These are phyloP conservation scores for Tichodroma muraria DNA, from an alignment of 2,113 vertebrate species.

Conservation along the genomic window DNA sequence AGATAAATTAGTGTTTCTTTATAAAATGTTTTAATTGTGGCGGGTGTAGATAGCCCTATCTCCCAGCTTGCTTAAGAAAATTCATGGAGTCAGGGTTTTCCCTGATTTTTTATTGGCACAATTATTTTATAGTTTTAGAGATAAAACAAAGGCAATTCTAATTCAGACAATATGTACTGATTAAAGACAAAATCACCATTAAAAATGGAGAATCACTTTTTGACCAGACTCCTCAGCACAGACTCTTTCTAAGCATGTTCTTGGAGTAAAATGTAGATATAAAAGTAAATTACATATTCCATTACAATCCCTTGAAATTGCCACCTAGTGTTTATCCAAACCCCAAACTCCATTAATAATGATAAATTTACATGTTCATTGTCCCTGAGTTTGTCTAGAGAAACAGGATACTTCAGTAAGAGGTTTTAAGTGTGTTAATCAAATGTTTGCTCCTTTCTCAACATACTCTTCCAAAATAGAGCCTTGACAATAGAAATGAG, in stretches of 20 bases:
- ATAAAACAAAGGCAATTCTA: neutral
- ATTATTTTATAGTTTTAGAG: neutral
- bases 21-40: neutral
- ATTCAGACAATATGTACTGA: neutral
- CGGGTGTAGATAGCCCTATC: neutral
- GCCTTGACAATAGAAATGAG: neutral
- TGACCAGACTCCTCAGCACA: neutral
- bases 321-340: neutral
- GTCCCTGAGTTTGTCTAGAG: neutral
- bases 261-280: neutral
- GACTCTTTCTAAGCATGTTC: neutral
- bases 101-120: neutral
- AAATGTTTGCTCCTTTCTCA: neutral
- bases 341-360: neutral
- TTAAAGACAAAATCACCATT: neutral
- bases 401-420: neutral
- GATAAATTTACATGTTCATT: neutral
- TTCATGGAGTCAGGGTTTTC: neutral
- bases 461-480: neutral
- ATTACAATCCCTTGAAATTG: neutral
- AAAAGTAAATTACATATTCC: neutral
- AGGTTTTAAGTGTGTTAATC: neutral
- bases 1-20: neutral
- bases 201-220: neutral
- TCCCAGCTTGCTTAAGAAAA: neutral